These are phyloP conservation scores for Epizoanthus stellaris DNA, from an alignment of 92 coral and sea anemone genomes.

Conservation along the genomic window DNA sequence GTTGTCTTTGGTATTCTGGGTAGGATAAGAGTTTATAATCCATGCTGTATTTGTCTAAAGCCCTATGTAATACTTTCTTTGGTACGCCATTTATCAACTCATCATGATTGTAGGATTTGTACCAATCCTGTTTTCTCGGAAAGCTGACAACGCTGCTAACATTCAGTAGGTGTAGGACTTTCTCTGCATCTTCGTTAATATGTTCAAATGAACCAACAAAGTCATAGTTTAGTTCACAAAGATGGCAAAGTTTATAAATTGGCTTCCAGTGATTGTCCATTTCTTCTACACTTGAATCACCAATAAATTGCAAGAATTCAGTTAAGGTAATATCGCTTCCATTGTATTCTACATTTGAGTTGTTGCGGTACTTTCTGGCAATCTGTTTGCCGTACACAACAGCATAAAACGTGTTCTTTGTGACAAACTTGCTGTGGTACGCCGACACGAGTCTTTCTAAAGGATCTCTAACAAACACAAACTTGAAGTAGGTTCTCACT, in stretches of 20 bases:
- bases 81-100: neutral
- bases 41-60: neutral
- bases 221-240: constrained; percentile 37
- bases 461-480: neutral
- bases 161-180: constrained; percentile 3
- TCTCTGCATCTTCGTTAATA: constrained; percentile 21
- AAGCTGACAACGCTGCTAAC: constrained; percentile 14
- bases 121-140: constrained; percentile 35
- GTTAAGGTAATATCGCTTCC: constrained; percentile 31
- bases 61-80: neutral
- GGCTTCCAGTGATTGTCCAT: constrained; percentile 60
- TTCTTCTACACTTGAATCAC: neutral
- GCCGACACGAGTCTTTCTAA: constrained; percentile 41
- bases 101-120: neutral
- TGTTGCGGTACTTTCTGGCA: neutral
- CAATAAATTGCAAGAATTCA: constrained; percentile 36
- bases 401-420: neutral
- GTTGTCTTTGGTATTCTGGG: neutral
- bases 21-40: neutral
- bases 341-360: neutral
- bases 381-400: constrained; percentile 1
- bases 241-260: constrained; percentile 45
- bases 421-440: constrained; percentile 36
- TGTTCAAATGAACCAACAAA: constrained; percentile 51
- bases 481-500: constrained; percentile 28